Evolutionary conservation across 1,140 invertebrate species (phyloP).

Genomic region (Drosophila hydei): DNA sequence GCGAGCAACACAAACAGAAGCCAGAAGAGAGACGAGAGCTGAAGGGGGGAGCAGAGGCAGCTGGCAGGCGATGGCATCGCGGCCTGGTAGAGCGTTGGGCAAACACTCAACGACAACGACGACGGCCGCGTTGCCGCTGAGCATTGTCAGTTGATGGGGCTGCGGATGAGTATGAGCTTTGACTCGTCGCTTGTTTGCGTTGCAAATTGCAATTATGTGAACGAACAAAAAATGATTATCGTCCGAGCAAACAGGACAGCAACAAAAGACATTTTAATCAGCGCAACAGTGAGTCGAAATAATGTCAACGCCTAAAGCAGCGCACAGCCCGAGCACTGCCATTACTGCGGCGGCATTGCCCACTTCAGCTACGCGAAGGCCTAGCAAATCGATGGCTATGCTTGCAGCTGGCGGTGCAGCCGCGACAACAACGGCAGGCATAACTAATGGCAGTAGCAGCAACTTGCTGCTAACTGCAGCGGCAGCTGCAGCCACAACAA

Average conservation of each 20-base stretch:
- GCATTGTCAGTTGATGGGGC: conserved; percentile 40
- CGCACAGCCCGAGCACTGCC: conserved; percentile 23
- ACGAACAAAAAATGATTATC: conserved; percentile 31
- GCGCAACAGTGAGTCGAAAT: conserved; percentile 53
- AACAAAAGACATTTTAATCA: conserved; percentile 36
- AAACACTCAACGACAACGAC: conserved; percentile 44
- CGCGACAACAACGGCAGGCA: conserved; percentile 35
- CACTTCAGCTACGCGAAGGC: conserved; percentile 34
- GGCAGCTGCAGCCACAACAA: conserved; percentile 36
- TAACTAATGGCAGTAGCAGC: conserved; percentile 23
- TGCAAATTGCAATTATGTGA: conserved; percentile 75
- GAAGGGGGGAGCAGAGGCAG: not conserved
- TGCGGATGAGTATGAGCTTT: conserved; percentile 39
- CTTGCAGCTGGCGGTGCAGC: conserved; percentile 51
- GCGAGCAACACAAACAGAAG: conserved; percentile 37
- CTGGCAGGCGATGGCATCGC: conserved; percentile 36
- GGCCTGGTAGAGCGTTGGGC: conserved; percentile 30
- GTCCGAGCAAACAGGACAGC: conserved; percentile 14
- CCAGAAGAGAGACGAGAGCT: not conserved
- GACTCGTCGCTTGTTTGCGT: conserved; percentile 54
- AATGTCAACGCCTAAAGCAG: conserved; percentile 51
- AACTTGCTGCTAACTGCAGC: conserved; percentile 43
- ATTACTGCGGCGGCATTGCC: conserved; percentile 48
- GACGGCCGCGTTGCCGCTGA: conserved; percentile 20
- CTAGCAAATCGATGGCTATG: conserved; percentile 59